phyloP scores from a whole-genome alignment of 2,113 vertebrate genomes.

The Strigops habroptila region DNA sequence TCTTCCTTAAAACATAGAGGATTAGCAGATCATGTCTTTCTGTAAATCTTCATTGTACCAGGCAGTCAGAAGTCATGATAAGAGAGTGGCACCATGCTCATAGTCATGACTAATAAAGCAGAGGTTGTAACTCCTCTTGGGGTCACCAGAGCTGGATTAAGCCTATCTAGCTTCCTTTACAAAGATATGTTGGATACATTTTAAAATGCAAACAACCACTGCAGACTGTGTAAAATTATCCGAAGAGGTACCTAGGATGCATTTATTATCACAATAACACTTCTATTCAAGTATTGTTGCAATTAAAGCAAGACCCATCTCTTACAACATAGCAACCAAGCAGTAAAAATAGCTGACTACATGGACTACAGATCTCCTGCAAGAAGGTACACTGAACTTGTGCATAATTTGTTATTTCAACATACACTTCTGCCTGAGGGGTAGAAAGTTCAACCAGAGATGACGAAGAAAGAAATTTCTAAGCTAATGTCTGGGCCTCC shows the following conservation, averaged over 20 bases:
- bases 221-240: background rate
- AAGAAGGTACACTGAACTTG: background rate
- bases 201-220: background rate
- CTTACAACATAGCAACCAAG: background rate
- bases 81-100: background rate
- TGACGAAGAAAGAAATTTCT: background rate
- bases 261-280: background rate
- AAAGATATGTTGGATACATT: background rate
- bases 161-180: background rate
- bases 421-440: background rate
- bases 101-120: constrained; percentile 25
- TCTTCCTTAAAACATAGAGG: constrained; percentile 12
- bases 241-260: background rate
- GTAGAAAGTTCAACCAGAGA: background rate
- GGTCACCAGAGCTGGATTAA: constrained; percentile 23
- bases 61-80: constrained; percentile 34
- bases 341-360: background rate
- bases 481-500: background rate
- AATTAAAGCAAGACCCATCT: background rate
- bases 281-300: background rate
- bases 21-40: constrained; percentile 29
- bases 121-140: constrained; percentile 1
- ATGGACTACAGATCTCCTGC: background rate
- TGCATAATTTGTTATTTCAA: background rate
- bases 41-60: constrained; percentile 51